These are phyloP conservation scores for Marronus borbonicus DNA, from an alignment of 2,888 invertebrate species.

Conservation along the genomic window DNA sequence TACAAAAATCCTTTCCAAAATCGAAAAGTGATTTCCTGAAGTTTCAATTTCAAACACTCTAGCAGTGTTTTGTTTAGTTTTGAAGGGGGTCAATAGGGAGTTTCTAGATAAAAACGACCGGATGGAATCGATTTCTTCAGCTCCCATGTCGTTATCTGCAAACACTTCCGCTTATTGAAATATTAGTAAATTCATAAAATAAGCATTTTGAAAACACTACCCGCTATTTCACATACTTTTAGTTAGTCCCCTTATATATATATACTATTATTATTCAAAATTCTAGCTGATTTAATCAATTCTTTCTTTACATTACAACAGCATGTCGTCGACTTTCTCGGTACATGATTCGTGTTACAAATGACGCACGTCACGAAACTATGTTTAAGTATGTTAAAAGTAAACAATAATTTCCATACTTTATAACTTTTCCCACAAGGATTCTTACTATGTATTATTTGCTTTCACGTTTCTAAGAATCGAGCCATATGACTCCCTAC, in stretches of 20 bases:
- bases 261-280: background rate
- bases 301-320: background rate
- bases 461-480: constrained; percentile 40
- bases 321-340: background rate
- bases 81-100: too few relatives aligned
- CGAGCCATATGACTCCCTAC: constrained; percentile 34
- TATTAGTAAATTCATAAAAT: too few relatives aligned
- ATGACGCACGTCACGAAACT: constrained; percentile 38
- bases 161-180: too few relatives aligned
- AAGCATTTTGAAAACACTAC: too few relatives aligned
- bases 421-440: constrained; percentile 45
- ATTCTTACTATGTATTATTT: constrained; percentile 25
- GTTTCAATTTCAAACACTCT: too few relatives aligned
- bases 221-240: background rate
- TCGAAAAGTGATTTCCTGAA: too few relatives aligned
- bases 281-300: too few relatives aligned
- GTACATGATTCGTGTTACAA: constrained; percentile 34
- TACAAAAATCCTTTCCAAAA: too few relatives aligned
- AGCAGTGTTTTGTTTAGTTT: too few relatives aligned
- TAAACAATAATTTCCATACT: constrained; percentile 47
- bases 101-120: too few relatives aligned
- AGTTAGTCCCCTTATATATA: background rate
- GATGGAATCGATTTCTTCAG: too few relatives aligned
- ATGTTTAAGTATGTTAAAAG: constrained; percentile 32
- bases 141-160: too few relatives aligned